phyloP scores from a whole-genome alignment of 2,888 invertebrate genomes.

The Chrysolina oricalcia region DNA sequence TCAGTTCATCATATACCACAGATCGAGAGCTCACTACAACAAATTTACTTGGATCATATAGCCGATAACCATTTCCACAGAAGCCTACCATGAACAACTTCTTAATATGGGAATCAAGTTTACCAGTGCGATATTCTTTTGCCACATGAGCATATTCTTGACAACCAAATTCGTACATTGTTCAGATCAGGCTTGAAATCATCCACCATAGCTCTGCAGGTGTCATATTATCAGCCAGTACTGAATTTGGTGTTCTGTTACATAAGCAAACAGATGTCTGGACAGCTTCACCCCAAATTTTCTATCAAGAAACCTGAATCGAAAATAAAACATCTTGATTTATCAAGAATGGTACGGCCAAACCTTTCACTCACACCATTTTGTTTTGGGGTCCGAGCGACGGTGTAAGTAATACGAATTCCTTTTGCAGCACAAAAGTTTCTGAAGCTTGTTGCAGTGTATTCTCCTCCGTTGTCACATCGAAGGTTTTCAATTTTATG shows the following conservation, averaged over 20 bases:
- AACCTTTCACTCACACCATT: slow-evolving; percentile 59
- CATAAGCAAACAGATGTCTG: slow-evolving; percentile 46
- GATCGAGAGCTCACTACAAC: not conserved
- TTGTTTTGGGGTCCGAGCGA: slow-evolving; percentile 57
- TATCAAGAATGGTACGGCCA: slow-evolving; percentile 59
- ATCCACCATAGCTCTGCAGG: slow-evolving; percentile 57
- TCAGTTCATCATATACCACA: not conserved
- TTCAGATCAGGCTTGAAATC: slow-evolving; percentile 51
- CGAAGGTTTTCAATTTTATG: slow-evolving; percentile 51
- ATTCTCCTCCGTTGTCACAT: slow-evolving; percentile 59
- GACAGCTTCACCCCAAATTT: slow-evolving; percentile 53
- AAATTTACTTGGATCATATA: not conserved
- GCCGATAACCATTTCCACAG: not conserved
- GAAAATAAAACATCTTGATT: slow-evolving; percentile 55
- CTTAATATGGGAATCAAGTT: slow-evolving; percentile 20
- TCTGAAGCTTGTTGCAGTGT: slow-evolving; percentile 40
- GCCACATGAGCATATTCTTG: slow-evolving; percentile 7
- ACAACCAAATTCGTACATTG: slow-evolving; percentile 57
- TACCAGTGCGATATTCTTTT: slow-evolving; percentile 38
- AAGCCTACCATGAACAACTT: not conserved
- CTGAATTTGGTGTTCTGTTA: not conserved
- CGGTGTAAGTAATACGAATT: slow-evolving; percentile 52
- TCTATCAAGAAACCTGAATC: slow-evolving; percentile 53
- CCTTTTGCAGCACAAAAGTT: slow-evolving; percentile 45
- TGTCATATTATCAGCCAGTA: slow-evolving; percentile 30